Evolutionary conservation across 2,797 vertebrate species (phyloP).

Genomic region (Mus spretus): DNA sequence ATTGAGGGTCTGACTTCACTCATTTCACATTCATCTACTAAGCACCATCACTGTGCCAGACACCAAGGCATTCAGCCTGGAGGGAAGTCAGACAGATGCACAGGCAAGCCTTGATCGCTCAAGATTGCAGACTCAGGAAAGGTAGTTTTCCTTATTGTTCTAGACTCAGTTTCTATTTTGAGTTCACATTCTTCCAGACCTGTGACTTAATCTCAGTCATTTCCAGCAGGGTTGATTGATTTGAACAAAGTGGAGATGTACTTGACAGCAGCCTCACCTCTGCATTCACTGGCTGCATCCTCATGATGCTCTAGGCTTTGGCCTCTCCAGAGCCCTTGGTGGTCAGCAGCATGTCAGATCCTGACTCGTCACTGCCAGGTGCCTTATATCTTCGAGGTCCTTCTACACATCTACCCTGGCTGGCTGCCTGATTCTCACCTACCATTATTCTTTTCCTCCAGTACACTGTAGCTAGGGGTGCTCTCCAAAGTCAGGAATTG

Average conservation of each 20-base stretch:
- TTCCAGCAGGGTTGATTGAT: not conserved
- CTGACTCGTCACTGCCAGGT: not conserved
- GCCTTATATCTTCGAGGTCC: not conserved
- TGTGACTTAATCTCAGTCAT: not conserved
- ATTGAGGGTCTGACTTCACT: not conserved
- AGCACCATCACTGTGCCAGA: not conserved
- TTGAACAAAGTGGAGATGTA: not conserved
- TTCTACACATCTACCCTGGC: not conserved
- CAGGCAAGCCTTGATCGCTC: not conserved
- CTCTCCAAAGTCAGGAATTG: not conserved
- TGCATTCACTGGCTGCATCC: too few species aligned
- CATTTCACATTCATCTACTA: not conserved
- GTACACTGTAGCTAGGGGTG: not conserved
- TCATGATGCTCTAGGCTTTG: not conserved
- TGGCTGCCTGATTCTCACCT: not conserved
- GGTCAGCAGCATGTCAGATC: not conserved
- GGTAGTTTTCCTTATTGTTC: not conserved
- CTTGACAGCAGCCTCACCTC: not conserved
- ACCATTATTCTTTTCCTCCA: not conserved
- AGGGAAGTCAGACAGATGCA: not conserved
- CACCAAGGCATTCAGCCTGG: not conserved
- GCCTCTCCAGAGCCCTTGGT: not conserved
- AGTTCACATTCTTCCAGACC: not conserved
- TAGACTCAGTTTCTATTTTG: not conserved
- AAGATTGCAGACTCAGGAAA: not conserved